These are phyloP conservation scores for Apantesis nais DNA, from an alignment of 2,888 invertebrate genomes.

Conservation along the genomic window DNA sequence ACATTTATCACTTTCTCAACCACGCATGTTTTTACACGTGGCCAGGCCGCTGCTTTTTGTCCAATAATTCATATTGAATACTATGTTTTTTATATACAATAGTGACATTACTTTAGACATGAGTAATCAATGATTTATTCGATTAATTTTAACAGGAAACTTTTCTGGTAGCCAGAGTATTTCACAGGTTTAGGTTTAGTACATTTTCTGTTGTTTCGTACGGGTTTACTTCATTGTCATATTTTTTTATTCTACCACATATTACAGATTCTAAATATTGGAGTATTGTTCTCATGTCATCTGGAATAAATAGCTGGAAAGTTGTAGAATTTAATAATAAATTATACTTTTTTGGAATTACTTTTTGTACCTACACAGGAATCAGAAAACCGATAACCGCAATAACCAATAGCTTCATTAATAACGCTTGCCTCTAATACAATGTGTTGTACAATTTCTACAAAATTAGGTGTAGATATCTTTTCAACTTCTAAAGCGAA, in stretches of 20 bases:
- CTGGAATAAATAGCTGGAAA: background rate
- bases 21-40: conserved; percentile 46
- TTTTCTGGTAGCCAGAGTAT: background rate
- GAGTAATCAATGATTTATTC: conserved; percentile 10
- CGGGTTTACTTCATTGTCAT: background rate
- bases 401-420: too few species aligned
- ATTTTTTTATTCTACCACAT: too few species aligned
- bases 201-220: background rate
- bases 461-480: too few species aligned
- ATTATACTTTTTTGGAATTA: too few species aligned
- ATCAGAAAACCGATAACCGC: too few species aligned
- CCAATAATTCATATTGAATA: conserved; percentile 34
- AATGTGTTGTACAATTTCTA: too few species aligned
- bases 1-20: conserved; percentile 57
- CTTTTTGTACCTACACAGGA: background rate
- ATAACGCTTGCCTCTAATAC: too few species aligned
- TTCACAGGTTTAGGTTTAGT: background rate
- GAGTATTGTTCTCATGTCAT: too few species aligned
- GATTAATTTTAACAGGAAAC: background rate
- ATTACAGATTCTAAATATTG: too few species aligned
- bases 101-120: background rate
- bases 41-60: conserved; percentile 31
- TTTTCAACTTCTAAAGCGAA: too few species aligned
- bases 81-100: conserved; percentile 22
- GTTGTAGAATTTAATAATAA: too few species aligned